phyloP scores from a whole-genome alignment of 2,888 invertebrate species.

The Polymixis lichenea region DNA sequence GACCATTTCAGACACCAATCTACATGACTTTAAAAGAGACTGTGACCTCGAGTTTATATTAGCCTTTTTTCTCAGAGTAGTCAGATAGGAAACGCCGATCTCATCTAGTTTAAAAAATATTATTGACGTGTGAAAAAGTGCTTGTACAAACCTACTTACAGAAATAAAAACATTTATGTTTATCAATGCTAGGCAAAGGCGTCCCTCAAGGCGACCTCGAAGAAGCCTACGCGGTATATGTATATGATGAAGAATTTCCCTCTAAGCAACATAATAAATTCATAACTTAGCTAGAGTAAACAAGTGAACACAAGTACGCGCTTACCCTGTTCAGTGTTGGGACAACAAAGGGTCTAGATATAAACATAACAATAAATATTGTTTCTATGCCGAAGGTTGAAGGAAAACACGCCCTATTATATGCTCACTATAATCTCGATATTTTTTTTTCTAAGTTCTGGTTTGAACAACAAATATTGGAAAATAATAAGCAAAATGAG shows the following conservation, averaged over 20 bases:
- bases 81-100: too few species aligned
- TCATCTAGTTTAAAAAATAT: too few species aligned
- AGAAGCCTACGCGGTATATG: neutral
- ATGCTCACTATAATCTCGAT: constrained; percentile 13
- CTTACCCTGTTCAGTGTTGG: constrained; percentile 15
- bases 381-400: constrained; percentile 9
- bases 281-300: constrained; percentile 39
- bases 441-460: neutral
- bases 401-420: constrained; percentile 26
- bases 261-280: constrained; percentile 36
- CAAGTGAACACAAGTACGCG: constrained; percentile 28
- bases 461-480: neutral
- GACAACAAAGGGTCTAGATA: constrained; percentile 23
- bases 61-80: too few species aligned
- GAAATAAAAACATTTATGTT: too few species aligned
- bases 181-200: too few species aligned
- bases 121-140: too few species aligned
- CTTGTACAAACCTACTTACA: too few species aligned
- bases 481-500: too few species aligned
- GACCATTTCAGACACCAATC: too few species aligned
- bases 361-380: constrained; percentile 50
- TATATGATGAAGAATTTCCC: neutral
- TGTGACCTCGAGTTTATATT: too few species aligned
- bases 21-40: too few species aligned
- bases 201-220: neutral